Percentiles rank a stretch among this genome's conserved stretches.
phyloP scores from a whole-genome alignment of 2,797 vertebrate genomes.

The Eremophila alpestris region DNA sequence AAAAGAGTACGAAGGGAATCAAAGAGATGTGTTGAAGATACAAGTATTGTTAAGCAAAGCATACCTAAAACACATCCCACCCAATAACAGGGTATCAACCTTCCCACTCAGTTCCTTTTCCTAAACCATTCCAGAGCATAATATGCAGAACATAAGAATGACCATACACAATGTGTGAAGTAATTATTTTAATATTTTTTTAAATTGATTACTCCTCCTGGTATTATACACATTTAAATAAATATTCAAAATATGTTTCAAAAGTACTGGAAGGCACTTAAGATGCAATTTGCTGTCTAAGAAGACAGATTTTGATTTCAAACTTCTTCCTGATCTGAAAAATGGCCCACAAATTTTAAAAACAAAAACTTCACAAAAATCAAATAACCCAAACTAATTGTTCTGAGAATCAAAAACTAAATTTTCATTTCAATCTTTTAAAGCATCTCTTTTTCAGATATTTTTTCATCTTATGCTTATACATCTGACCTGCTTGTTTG shows the following conservation, averaged over 20 bases:
- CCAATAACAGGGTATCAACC: background rate
- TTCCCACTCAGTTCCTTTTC: background rate
- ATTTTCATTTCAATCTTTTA: background rate
- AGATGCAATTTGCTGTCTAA: background rate
- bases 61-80: background rate
- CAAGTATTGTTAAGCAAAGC: background rate
- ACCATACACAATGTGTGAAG: background rate
- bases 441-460: background rate
- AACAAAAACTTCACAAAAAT: background rate
- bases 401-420: background rate
- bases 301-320: background rate
- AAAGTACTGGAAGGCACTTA: background rate
- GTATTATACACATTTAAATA: background rate
- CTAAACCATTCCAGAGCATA: background rate
- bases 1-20: background rate
- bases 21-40: background rate
- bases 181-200: background rate
- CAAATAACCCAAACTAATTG: background rate
- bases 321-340: background rate
- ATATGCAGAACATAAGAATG: background rate
- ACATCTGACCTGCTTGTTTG: background rate
- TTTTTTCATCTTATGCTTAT: background rate
- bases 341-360: rapidly evolving
- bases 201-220: background rate
- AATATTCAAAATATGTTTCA: background rate